phyloP scores from a whole-genome alignment of 2,797 vertebrate species.

The Hipposideros larvatus region DNA sequence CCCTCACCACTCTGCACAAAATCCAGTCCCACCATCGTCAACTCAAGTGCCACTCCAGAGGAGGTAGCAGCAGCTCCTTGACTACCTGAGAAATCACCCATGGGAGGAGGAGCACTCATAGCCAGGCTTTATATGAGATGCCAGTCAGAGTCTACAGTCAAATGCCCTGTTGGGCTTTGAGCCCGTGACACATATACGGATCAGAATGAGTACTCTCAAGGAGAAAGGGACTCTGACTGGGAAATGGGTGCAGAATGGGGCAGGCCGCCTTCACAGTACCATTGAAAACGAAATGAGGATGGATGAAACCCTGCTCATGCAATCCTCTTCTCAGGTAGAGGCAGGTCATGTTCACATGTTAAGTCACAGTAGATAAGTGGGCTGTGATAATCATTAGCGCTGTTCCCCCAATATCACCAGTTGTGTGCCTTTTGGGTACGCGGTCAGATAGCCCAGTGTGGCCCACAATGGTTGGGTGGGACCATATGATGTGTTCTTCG shows the following conservation, averaged over 20 bases:
- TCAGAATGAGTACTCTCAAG: background rate
- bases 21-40: slow-evolving; percentile 45
- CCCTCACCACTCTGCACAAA: slow-evolving; percentile 41
- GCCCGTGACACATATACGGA: slow-evolving; percentile 5
- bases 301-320: background rate
- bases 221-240: slow-evolving; percentile 15
- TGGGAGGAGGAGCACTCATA: slow-evolving; percentile 6
- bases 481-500: background rate
- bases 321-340: slow-evolving; percentile 12
- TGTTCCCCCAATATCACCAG: background rate
- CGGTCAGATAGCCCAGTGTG: background rate
- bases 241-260: background rate
- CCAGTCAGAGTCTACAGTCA: background rate
- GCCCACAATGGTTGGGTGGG: background rate
- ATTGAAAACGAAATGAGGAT: slow-evolving; percentile 23
- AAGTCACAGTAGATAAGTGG: background rate
- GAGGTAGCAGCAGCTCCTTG: slow-evolving; percentile 13
- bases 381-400: background rate
- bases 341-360: background rate
- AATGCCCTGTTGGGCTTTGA: background rate
- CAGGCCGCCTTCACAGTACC: background rate
- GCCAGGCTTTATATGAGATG: slow-evolving; percentile 4
- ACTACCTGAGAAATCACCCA: slow-evolving; percentile 32
- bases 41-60: background rate
- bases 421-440: background rate